phyloP scores from a whole-genome alignment of 2,113 vertebrate genomes.

The Montifringilla adamsi region DNA sequence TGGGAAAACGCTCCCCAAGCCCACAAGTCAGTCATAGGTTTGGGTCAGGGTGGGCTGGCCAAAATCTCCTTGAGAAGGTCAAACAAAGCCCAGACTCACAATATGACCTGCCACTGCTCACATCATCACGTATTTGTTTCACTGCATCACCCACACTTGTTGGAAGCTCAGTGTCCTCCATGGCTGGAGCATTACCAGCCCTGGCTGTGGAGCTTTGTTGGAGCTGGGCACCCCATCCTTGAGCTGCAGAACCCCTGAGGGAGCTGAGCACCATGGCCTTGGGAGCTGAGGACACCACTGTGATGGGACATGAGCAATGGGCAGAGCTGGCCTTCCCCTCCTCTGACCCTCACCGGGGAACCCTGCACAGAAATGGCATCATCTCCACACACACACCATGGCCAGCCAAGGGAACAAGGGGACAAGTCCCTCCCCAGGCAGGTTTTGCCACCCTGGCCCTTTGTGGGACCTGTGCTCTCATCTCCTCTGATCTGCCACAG shows the following conservation, averaged over 20 bases:
- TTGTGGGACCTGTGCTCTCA: background rate
- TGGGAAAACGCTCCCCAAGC: background rate
- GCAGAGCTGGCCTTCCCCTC: accelerated
- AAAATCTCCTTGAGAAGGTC: background rate
- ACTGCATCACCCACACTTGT: background rate
- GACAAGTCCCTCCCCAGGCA: accelerated
- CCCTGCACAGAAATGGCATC: background rate
- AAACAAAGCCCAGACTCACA: background rate
- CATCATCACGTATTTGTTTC: background rate
- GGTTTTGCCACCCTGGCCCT: background rate
- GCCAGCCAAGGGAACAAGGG: background rate
- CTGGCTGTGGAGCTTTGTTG: background rate
- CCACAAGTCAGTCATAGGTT: background rate
- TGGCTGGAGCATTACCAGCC: accelerated
- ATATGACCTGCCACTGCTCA: background rate
- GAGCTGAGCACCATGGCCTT: accelerated
- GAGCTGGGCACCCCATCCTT: background rate
- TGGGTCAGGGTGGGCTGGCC: background rate
- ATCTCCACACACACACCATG: accelerated
- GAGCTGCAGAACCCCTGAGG: accelerated
- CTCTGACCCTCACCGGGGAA: accelerated
- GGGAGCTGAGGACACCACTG: background rate
- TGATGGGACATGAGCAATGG: background rate
- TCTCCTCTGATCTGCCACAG: background rate
- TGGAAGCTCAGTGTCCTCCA: background rate